Conservation (phyloP, 37 sponge, comb jelly and placozoan genomes). For the Lycopodina hypogea region DNA sequence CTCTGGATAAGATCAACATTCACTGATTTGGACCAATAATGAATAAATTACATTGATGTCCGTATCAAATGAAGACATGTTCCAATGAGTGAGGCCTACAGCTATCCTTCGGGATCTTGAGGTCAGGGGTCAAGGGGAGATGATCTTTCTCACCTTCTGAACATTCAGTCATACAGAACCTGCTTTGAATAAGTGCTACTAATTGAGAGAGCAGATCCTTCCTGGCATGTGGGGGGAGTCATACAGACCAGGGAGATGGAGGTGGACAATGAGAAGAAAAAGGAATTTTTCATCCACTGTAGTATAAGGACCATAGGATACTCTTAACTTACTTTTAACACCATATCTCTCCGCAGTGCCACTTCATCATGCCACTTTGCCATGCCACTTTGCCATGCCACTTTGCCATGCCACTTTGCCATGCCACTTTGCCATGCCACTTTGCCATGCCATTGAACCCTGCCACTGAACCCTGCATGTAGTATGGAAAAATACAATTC, state of each 20-base stretch:
- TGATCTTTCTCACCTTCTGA: background rate
- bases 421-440: no score
- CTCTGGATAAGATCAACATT: background rate
- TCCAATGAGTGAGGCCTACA: no score
- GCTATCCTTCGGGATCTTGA: no score
- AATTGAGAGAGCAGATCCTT: constrained; percentile 72
- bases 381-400: no score
- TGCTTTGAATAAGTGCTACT: constrained; percentile 49
- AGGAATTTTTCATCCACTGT: constrained; percentile 93
- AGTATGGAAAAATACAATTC: no score
- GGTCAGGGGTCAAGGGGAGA: no score
- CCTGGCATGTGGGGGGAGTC: constrained; percentile 83
- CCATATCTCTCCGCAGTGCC: no score
- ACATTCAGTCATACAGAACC: constrained; percentile 15
- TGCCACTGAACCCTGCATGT: no score
- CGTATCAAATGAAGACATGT: background rate
- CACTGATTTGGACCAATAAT: constrained; percentile 12
- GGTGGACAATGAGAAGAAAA: constrained; percentile 29
- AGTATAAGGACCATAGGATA: constrained; percentile 76
- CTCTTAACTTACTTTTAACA: background rate
- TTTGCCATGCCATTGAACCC: no score
- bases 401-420: no score
- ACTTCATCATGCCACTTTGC: no score
- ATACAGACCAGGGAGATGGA: constrained; percentile 69
- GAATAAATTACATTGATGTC: background rate